Evolutionary conservation across 2,888 invertebrate species (phyloP).

Genomic region (Apamea anceps): DNA sequence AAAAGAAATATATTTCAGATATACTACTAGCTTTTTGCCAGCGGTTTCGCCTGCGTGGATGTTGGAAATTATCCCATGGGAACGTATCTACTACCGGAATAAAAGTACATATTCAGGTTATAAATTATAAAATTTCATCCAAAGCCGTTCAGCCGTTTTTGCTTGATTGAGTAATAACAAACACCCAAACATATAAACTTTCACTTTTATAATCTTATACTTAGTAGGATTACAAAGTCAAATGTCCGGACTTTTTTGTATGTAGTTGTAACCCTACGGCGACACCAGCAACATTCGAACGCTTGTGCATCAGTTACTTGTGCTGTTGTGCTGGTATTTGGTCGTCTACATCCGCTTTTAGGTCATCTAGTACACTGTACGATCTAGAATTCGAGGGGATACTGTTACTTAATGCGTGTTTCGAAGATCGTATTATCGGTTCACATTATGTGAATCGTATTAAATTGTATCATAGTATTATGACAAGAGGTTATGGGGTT

Average conservation of each 20-base stretch:
- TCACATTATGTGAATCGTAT: neutral
- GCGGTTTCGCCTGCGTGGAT: neutral
- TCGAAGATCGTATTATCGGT: neutral
- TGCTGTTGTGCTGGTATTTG: constrained; percentile 36
- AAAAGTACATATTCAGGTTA: neutral
- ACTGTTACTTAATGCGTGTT: constrained; percentile 7
- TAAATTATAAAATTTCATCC: neutral
- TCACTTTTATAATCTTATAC: neutral
- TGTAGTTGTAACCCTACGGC: neutral
- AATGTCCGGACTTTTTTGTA: neutral
- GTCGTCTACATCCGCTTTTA: constrained; percentile 36
- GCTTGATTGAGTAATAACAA: neutral
- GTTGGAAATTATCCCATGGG: neutral
- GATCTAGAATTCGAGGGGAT: constrained; percentile 37
- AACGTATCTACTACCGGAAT: neutral
- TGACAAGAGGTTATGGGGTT: too few species aligned
- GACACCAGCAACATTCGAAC: constrained; percentile 53
- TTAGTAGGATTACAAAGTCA: neutral
- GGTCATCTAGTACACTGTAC: constrained; percentile 35
- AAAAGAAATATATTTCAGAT: too few species aligned
- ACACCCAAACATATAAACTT: neutral
- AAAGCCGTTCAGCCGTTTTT: neutral
- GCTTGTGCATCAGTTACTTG: constrained; percentile 50
- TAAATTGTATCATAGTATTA: neutral
- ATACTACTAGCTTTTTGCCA: neutral